Evolutionary conservation across 2,888 invertebrate genomes (phyloP), one percentile per base, ranked within the genome.

Genomic region (Barypeithes pellucidus): DNA sequence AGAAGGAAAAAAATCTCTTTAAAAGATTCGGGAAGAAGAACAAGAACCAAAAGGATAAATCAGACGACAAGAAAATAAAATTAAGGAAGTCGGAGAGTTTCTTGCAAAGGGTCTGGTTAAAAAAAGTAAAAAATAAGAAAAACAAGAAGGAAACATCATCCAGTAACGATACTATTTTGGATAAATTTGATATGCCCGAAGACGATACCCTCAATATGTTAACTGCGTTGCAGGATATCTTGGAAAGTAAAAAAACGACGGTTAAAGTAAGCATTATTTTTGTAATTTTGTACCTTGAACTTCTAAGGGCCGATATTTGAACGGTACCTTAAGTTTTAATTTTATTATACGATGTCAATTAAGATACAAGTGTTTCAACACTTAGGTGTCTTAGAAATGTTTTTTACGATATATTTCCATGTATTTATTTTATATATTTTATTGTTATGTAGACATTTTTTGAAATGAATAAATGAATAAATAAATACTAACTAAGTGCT

Each of bases 181-280:
- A 67, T 41, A 76, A 76, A 54, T 36, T 75, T 1, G 73, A 70
- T 12, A 36, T 77, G 29, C 72, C 54, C n/a, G 80, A 81, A 65
- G 75, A 33, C 0, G 73, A 68, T 18, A 73, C 80, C 0, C 47
- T 80, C n/a, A 76, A 80, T 65, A 79, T 82, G 77, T 61, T 84
- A n/a, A 75, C 77, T 1, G 82, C 83, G 50, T 70, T 84, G 47
- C 82, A 84, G 45, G 78, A 81, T 67, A 81, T 83, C 39, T 76
- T 84, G 36, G 81, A 82, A 72, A 75, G 70, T 12, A 80, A 83
- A 69, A 81, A 81, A 72, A 72, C 77, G 12, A 61, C 75, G 20
- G 68, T 83, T 36, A 77, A 80, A 73, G 83, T 81, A 75, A n/a
- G n/a, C n/a, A n/a, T n/a, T n/a, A n/a, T n/a, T n/a, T n/a, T n/a